Evolutionary conservation across 2,113 vertebrate genomes (phyloP), one percentile per base, ranked within the genome.

Genomic region (Lophius piscatorius): DNA sequence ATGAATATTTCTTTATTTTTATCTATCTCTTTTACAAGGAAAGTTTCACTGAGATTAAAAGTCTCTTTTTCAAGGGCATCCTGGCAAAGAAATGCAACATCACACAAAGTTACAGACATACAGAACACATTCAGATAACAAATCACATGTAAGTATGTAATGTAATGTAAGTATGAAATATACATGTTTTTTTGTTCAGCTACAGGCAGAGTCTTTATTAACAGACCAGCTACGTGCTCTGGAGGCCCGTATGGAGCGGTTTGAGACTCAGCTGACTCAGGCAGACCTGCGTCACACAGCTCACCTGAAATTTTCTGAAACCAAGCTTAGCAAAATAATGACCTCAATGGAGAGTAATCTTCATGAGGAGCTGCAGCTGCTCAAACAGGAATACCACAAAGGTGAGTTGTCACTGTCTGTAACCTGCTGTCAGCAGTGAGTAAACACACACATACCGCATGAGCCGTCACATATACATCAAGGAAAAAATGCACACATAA

Each of bases 361-460:
- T 35, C 90, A 90, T 81, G 78, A 78, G 29, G 91, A 93, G 74
- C 70, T 94, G 68, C 89, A 93, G 74, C 87, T 92, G 89, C 90
- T 94, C 56, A 90, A 91, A 69, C 88, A 61, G 35, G 90, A 95
- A 41, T 91, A 94, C 58, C 90, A 90, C 83, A 89, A 91, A 89
- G 92, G 93, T 94, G 71, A 85, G 88, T 34, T 45, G 62, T 61
- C 28, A 3, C 47, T 57, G 23, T n/a, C n/a, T n/a, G n/a, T n/a
- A n/a, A 18, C 42, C 16, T 4, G 13, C 72, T 81, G 70, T 82
- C 81, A 82, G 45, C 62, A 24, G 29, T 42, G 31, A 55, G 66
- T 26, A 85, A 84, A 84, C 71, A 70, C 7, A 42, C n/a, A 28
- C 39, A 23, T 18, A 28, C 13, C 9, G 5, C 10, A 28, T 36